A percentile compares a stretch with the other conserved stretches of the same genome.
phyloP scores from a whole-genome alignment of 2,797 vertebrate genomes.

The Rhinogobio ventralis region DNA sequence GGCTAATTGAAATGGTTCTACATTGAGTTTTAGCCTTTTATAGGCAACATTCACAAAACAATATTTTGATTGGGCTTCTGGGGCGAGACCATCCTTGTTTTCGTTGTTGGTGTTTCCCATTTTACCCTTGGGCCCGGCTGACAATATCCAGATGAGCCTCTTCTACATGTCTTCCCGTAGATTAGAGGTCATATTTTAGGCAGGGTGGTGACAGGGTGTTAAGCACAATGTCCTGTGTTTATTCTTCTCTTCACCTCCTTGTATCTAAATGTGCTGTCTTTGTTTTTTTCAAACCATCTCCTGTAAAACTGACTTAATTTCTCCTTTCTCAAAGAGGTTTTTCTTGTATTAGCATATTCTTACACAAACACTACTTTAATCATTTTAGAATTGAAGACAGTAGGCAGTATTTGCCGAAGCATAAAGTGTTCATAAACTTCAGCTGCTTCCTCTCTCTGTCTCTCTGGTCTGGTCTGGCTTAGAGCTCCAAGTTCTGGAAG shows the following conservation, averaged over 20 bases:
- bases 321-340: neutral
- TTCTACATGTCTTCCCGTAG: slow-evolving; percentile 44
- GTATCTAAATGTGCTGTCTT: slow-evolving; percentile 23
- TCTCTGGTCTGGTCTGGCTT: neutral
- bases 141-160: slow-evolving; percentile 56
- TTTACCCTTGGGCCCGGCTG: slow-evolving; percentile 30
- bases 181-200: slow-evolving; percentile 58
- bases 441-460: neutral
- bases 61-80: neutral
- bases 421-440: neutral
- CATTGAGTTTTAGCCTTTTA: neutral
- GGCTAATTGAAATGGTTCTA: neutral
- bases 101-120: slow-evolving; percentile 19
- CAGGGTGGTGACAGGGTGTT: slow-evolving; percentile 37
- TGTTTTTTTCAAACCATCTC: neutral
- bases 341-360: neutral
- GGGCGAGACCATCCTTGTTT: neutral
- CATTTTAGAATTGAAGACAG: neutral
- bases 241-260: slow-evolving; percentile 19
- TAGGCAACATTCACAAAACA: neutral
- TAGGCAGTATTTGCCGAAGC: neutral
- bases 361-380: neutral
- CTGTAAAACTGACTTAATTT: neutral
- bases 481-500: neutral
- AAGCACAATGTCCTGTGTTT: slow-evolving; percentile 40